Evolutionary conservation across 1,140 invertebrate species (phyloP).

Genomic region (Tetraneura akinire): DNA sequence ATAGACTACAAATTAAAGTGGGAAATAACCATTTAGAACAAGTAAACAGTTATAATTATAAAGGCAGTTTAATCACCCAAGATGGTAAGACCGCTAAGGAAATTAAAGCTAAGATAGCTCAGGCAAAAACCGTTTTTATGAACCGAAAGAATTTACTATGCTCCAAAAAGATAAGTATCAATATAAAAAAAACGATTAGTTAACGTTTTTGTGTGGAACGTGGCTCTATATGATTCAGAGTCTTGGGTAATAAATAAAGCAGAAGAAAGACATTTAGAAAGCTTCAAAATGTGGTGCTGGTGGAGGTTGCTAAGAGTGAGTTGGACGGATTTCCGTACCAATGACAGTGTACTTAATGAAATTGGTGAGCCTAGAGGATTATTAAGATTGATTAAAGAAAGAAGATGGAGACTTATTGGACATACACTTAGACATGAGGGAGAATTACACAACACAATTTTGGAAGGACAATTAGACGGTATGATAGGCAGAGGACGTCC

Average conservation of each 20-base stretch:
- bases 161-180: not conserved
- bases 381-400: slow-evolving; percentile 1
- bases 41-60: slow-evolving; percentile 12
- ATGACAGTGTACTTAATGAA: slow-evolving; percentile 24
- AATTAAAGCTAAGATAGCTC: slow-evolving; percentile 26
- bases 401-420: slow-evolving; percentile 12
- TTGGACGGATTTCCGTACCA: not conserved
- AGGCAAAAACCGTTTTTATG: slow-evolving; percentile 20
- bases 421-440: not conserved
- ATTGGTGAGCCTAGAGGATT: slow-evolving; percentile 9
- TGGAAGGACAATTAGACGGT: not conserved
- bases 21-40: not conserved
- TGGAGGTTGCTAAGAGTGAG: not conserved
- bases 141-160: slow-evolving; percentile 22
- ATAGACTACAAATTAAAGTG: not conserved
- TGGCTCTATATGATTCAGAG: slow-evolving; percentile 8
- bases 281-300: slow-evolving; percentile 2
- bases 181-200: slow-evolving; percentile 18
- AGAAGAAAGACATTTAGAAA: not conserved
- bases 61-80: not conserved
- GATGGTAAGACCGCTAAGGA: slow-evolving; percentile 12
- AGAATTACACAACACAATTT: slow-evolving; percentile 2
- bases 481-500: not conserved
- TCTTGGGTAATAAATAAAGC: slow-evolving; percentile 11
- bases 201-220: not conserved